phyloP scores from a whole-genome alignment of 2,888 invertebrate genomes.

The Thera obeliscata region DNA sequence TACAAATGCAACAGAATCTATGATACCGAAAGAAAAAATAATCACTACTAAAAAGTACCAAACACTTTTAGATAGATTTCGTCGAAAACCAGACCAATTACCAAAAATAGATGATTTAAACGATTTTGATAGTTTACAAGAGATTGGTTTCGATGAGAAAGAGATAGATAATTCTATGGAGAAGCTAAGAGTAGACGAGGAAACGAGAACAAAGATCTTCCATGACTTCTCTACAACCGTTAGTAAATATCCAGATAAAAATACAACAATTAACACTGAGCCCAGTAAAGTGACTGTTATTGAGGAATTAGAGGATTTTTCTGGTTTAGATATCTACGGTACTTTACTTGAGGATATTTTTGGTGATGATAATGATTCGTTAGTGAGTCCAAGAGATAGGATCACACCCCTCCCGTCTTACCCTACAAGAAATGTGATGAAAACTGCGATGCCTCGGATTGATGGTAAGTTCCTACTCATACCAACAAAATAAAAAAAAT shows the following conservation, averaged over 20 bases:
- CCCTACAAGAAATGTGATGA: slow-evolving; percentile 31
- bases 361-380: slow-evolving; percentile 32
- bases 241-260: slow-evolving; percentile 55
- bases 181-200: slow-evolving; percentile 70
- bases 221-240: slow-evolving; percentile 74
- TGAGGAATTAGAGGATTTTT: slow-evolving; percentile 23
- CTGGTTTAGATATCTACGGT: slow-evolving; percentile 8
- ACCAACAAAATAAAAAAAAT: too few relatives aligned
- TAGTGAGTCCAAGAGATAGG: slow-evolving; percentile 16
- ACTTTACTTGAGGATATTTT: slow-evolving; percentile 29
- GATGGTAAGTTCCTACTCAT: slow-evolving; percentile 33
- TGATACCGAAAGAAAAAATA: slow-evolving; percentile 1
- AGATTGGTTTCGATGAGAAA: slow-evolving; percentile 27
- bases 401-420: slow-evolving; percentile 22
- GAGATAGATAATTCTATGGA: slow-evolving; percentile 62
- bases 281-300: slow-evolving; percentile 8
- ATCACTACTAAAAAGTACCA: slow-evolving; percentile 60
- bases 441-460: slow-evolving; percentile 30
- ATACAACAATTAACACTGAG: slow-evolving; percentile 20
- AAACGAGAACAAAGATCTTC: slow-evolving; percentile 67
- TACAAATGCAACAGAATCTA: not conserved
- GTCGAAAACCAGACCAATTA: slow-evolving; percentile 48
- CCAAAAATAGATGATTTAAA: not conserved
- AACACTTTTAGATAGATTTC: slow-evolving; percentile 63
- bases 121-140: slow-evolving; percentile 11